phyloP scores from a whole-genome alignment of 2,797 vertebrate species.

The Artibeus lituratus region DNA sequence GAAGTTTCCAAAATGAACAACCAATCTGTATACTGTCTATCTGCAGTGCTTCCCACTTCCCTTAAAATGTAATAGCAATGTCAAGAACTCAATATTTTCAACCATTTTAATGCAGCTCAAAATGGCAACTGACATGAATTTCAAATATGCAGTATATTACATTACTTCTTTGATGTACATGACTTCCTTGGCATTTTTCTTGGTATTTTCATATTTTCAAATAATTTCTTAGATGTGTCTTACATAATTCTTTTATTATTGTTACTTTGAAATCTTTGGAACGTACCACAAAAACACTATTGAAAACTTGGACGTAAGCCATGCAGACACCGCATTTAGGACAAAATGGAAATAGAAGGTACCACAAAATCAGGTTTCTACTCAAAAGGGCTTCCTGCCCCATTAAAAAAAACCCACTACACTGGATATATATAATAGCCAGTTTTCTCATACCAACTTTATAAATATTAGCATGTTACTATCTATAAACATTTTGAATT shows the following conservation, averaged over 20 bases:
- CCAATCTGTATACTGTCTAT: not conserved
- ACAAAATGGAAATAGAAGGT: not conserved
- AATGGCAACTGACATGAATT: constrained; percentile 44
- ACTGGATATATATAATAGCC: not conserved
- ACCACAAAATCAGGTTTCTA: not conserved
- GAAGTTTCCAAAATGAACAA: not conserved
- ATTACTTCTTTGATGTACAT: constrained; percentile 38
- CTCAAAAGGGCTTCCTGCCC: not conserved
- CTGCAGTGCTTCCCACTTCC: not conserved
- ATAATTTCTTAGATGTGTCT: constrained; percentile 28
- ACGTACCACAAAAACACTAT: constrained; percentile 11
- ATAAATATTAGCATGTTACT: not conserved
- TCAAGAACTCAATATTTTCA: constrained; percentile 18
- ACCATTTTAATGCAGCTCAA: constrained; percentile 39
- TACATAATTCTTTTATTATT: constrained; percentile 25
- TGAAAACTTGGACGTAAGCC: constrained; percentile 24
- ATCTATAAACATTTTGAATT: constrained; percentile 16
- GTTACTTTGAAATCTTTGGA: constrained; percentile 48
- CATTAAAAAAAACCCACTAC: not conserved
- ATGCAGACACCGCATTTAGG: not conserved
- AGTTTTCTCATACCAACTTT: constrained; percentile 21
- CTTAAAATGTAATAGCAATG: constrained; percentile 1
- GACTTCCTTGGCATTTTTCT: constrained; percentile 33
- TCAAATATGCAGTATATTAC: constrained; percentile 15
- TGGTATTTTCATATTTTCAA: constrained; percentile 34